Percentiles rank a stretch among this genome's conserved stretches.
These are phyloP conservation scores for Psilanteris sp. DNA, from an alignment of 1,140 invertebrate species.

Conservation along the genomic window DNA sequence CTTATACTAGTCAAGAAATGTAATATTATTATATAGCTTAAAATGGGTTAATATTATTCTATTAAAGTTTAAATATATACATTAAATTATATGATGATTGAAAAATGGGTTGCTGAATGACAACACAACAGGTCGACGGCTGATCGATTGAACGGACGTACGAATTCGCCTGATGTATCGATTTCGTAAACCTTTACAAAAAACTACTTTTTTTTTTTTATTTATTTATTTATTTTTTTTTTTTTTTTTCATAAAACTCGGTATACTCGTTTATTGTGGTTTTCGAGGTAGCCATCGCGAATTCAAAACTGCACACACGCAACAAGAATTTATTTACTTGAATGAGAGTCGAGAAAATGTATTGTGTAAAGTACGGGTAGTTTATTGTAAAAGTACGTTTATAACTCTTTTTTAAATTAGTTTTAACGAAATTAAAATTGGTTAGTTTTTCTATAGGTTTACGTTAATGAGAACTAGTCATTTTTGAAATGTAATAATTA, in stretches of 20 bases:
- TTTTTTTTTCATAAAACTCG: conserved; percentile 34
- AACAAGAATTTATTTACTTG: conserved; percentile 46
- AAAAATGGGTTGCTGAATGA: too few species aligned
- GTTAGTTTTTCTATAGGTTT: too few species aligned
- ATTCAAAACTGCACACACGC: conserved; percentile 42
- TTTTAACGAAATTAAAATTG: conserved; percentile 11
- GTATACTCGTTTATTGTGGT: conserved; percentile 50
- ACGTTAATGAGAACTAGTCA: too few species aligned
- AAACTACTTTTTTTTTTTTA: too few species aligned
- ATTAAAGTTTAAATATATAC: too few species aligned
- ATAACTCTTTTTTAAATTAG: conserved; percentile 17
- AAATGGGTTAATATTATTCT: too few species aligned
- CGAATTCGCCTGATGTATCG: conserved; percentile 16
- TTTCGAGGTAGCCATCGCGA: conserved; percentile 40
- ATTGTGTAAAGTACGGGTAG: conserved; percentile 40
- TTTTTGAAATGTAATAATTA: too few species aligned
- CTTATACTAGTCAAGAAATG: too few species aligned
- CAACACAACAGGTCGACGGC: conserved; percentile 13
- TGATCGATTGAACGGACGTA: not conserved
- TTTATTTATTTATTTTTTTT: too few species aligned
- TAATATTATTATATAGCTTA: too few species aligned
- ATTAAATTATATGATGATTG: too few species aligned
- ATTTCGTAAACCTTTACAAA: conserved; percentile 9
- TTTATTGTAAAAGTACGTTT: conserved; percentile 20
- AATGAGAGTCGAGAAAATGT: conserved; percentile 20